Conservation (phyloP, 1,140 invertebrate species). For the Papilio machaon region DNA sequence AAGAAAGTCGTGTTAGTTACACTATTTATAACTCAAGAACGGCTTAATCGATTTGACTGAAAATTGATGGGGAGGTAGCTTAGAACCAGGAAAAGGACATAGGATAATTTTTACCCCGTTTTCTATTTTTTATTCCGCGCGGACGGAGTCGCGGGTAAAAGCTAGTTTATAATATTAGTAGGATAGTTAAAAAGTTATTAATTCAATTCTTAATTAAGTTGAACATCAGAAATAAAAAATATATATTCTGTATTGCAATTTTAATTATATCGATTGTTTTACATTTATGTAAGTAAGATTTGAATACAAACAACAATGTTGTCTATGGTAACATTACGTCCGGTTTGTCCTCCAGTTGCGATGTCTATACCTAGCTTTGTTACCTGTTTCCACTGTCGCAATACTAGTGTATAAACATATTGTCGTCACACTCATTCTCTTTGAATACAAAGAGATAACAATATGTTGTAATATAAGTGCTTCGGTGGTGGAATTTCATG, state of each 20-base stretch:
- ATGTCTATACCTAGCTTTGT: background rate
- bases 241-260: background rate
- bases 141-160: too few relatives aligned
- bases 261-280: conserved; percentile 9
- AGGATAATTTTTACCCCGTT: too few relatives aligned
- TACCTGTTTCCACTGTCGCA: background rate
- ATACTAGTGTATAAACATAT: background rate
- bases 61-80: too few relatives aligned
- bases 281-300: conserved; percentile 18
- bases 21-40: too few relatives aligned
- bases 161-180: too few relatives aligned
- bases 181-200: too few relatives aligned
- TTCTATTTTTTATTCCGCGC: too few relatives aligned
- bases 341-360: background rate
- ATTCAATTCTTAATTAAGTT: too few relatives aligned
- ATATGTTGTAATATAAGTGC: background rate
- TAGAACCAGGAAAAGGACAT: too few relatives aligned
- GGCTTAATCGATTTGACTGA: too few relatives aligned
- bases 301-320: conserved; percentile 20
- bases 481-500: background rate
- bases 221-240: background rate
- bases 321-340: conserved; percentile 9
- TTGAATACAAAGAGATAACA: background rate
- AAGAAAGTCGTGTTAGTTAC: too few relatives aligned
- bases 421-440: background rate